Evolutionary conservation across 2,797 vertebrate genomes (phyloP).

Genomic region (Periparus ater): DNA sequence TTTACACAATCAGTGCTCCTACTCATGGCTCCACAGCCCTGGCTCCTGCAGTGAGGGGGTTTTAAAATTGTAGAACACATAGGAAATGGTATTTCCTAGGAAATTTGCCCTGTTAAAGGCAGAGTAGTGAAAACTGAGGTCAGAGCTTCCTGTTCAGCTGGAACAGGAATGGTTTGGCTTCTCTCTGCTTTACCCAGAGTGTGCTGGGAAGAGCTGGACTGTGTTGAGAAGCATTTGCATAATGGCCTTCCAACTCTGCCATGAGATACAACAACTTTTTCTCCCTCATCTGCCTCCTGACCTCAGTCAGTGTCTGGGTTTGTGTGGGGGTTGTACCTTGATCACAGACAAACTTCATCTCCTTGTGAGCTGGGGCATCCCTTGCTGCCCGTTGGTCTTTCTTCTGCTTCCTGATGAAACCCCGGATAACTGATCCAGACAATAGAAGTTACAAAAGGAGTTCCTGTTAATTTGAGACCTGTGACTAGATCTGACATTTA

Average conservation of each 20-base stretch:
- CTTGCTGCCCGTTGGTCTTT: background rate
- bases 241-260: background rate
- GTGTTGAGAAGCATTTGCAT: background rate
- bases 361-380: background rate
- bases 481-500: background rate
- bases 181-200: background rate
- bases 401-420: background rate
- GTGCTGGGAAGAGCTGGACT: background rate
- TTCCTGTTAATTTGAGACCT: background rate
- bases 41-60: background rate
- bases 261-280: background rate
- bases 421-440: background rate
- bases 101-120: background rate
- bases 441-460: background rate
- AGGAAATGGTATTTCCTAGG: background rate
- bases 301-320: background rate
- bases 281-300: background rate
- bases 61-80: background rate
- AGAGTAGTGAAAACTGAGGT: background rate
- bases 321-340: background rate
- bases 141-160: background rate
- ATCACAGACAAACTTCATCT: background rate
- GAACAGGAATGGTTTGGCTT: background rate
- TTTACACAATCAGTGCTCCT: fast-evolving
- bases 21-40: fast-evolving